These are phyloP conservation scores for Argynnis bischoffii DNA, from an alignment of 2,888 invertebrate species.

Conservation along the genomic window DNA sequence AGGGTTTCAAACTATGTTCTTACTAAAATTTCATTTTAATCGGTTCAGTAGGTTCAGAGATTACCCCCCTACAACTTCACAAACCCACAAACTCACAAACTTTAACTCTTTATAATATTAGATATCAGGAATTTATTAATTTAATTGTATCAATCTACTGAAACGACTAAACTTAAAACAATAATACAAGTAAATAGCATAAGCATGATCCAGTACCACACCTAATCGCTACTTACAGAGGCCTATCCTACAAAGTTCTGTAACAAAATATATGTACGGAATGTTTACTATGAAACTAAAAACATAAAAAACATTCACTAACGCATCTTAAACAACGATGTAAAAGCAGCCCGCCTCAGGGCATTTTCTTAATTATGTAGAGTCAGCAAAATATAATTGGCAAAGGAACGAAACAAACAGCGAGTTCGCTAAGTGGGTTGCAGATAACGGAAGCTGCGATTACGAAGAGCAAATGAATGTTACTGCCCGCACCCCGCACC, in stretches of 20 bases:
- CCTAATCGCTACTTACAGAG: no score
- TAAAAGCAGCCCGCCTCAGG: constrained; percentile 36
- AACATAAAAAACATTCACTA: constrained; percentile 14
- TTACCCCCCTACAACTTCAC: no score
- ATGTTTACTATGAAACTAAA: constrained; percentile 10
- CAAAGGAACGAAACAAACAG: constrained; percentile 47
- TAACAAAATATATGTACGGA: not conserved
- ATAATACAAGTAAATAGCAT: no score
- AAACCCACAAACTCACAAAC: no score
- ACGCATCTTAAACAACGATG: constrained; percentile 35
- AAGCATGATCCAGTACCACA: no score
- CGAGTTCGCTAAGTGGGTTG: constrained; percentile 66
- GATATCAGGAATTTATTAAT: no score
- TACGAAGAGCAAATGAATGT: constrained; percentile 66
- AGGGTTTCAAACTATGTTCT: no score
- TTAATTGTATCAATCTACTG: no score
- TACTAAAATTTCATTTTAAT: no score
- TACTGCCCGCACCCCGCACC: constrained; percentile 48
- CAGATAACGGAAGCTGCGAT: constrained; percentile 65
- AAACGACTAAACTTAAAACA: no score
- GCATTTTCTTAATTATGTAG: constrained; percentile 41
- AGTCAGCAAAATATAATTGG: constrained; percentile 42
- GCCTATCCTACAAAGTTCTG: not conserved
- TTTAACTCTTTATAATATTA: no score
- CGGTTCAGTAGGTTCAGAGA: no score